Evolutionary conservation across 1,140 invertebrate genomes (phyloP), one percentile per base, ranked within the genome.

Genomic region (Hylyphantes graminicola): DNA sequence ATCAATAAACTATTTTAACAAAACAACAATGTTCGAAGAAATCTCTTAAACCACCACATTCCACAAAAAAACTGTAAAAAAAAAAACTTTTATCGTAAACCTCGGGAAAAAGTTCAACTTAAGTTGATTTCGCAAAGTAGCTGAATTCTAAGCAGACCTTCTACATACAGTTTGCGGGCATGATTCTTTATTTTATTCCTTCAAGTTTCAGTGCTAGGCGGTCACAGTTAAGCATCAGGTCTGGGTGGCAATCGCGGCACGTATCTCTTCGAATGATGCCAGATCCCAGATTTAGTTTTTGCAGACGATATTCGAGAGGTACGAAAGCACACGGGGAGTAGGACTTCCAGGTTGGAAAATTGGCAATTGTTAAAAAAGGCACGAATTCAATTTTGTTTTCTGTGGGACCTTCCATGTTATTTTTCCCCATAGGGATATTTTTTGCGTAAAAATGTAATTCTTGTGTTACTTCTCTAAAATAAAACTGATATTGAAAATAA

Each of bases 281-380:
- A 70, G 35, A 61, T 59, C 77, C 63, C 21, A 70, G 77, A 80
- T 80, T 80, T 80, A 61, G 77, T 80, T 80, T 80, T 80, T 53
- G 50, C 64, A 80, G 63, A 74, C 72, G 72, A 78, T 65, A 67
- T 17, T 78, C 54, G n/a, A 13, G 50, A 19, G 76, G 12, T 51
- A 64, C 59, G 53, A n/a, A 35, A 35, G 12, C 17, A 74, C 72
- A n/a, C 13, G 68, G 17, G 15, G 68, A 35, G 35, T 35, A 35
- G 35, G 35, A 35, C 35, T 35, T 35, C 61, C 17, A 13, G 63
- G 72, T 48, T n/a, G 74, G 63, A 70, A 80, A 80, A 80, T 80
- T 70, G 63, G 77, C 77, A 55, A 80, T 80, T 80, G 77, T 67
- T 70, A 80, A 70, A 68, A 57, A 55, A 70, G 59, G 77, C 77